Percentiles rank a stretch among this genome's conserved stretches.
These are phyloP conservation scores for Leptinotarsa undecemlineata DNA, from an alignment of 1,140 invertebrate genomes.

Conservation along the genomic window DNA sequence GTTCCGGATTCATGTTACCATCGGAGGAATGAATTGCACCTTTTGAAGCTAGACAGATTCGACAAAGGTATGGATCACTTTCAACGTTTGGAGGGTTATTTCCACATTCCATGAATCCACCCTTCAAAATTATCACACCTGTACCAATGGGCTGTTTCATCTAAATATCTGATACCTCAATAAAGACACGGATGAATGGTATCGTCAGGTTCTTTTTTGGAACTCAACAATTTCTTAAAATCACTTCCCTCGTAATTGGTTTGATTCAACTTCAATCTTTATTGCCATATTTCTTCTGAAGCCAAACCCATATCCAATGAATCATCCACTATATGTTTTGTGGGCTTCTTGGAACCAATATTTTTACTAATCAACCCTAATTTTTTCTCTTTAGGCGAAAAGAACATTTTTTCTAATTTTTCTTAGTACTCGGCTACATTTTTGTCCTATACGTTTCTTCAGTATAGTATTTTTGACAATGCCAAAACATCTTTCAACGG, in stretches of 20 bases:
- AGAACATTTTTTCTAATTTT: slow-evolving; percentile 3
- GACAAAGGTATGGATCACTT: neutral
- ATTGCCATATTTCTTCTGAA: neutral
- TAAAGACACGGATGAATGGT: neutral
- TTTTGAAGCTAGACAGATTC: neutral
- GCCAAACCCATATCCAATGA: neutral
- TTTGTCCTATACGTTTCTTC: neutral
- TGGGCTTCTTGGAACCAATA: neutral
- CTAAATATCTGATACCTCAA: neutral
- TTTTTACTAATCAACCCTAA: neutral
- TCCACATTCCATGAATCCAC: neutral
- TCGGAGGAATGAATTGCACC: neutral
- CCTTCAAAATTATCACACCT: neutral
- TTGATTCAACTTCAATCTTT: neutral
- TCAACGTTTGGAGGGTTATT: neutral
- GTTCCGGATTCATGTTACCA: neutral
- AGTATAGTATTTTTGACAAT: neutral
- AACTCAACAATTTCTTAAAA: neutral
- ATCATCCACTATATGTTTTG: neutral
- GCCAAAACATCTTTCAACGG: neutral
- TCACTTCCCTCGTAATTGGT: neutral
- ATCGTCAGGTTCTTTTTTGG: neutral
- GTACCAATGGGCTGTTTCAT: neutral
- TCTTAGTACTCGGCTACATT: neutral
- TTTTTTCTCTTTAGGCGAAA: neutral